Conservation (phyloP, 2,113 vertebrate genomes). For the Notothenia coriiceps region DNA sequence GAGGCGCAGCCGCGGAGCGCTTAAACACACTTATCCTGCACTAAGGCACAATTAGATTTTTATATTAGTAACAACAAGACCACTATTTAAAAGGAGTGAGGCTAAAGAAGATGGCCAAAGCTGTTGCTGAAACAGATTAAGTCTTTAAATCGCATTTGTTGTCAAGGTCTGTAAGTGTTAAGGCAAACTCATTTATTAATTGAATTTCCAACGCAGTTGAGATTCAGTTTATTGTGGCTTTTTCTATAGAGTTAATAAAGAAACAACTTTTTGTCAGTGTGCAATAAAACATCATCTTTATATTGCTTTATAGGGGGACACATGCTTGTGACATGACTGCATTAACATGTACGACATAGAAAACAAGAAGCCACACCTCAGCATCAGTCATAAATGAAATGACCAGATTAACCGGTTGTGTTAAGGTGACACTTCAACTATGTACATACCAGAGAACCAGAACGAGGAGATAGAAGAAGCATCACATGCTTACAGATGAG, state of each 20-base stretch:
- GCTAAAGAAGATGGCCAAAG: constrained; percentile 23
- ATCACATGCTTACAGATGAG: not conserved
- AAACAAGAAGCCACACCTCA: not conserved
- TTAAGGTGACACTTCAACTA: too few relatives aligned
- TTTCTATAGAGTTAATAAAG: not conserved
- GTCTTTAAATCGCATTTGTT: constrained; percentile 38
- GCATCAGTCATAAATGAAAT: not conserved
- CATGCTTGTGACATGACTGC: not conserved
- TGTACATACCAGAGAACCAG: not conserved
- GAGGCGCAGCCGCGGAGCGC: constrained; percentile 25
- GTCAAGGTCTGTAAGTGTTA: not conserved
- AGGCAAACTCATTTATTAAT: constrained; percentile 11
- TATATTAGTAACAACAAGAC: constrained; percentile 47
- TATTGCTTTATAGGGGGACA: not conserved
- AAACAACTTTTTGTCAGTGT: not conserved
- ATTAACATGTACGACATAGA: not conserved
- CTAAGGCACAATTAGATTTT: constrained; percentile 51
- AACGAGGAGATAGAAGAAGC: not conserved
- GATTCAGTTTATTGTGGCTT: not conserved
- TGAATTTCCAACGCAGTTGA: not conserved
- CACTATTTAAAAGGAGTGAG: constrained; percentile 20
- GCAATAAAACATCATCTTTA: not conserved
- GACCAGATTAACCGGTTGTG: not conserved
- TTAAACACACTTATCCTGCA: constrained; percentile 59
- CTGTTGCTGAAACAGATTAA: constrained; percentile 18